Base-by-base conservation (phyloP, 2,888 invertebrate species). In the Nemotelus nigrinus region DNA sequence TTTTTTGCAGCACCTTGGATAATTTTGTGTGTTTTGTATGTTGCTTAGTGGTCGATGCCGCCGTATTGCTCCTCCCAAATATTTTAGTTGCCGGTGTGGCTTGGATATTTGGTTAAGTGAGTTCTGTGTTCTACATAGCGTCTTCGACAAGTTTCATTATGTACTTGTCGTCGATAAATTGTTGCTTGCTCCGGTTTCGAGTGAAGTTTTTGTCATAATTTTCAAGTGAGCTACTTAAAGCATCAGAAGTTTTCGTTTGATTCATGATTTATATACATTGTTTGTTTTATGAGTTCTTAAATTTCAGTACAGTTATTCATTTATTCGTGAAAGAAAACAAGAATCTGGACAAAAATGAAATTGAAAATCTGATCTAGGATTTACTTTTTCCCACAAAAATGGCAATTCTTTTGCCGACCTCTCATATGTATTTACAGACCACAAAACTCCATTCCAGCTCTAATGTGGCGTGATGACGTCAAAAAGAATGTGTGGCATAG, bases 11-110 rank as follows among this genome's bases (percentile, higher is more conserved):
- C 50, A 60, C 50, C 74, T 60, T 47, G 74, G 63, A 44, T 74
- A 74, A 60, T 74, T 74, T 74, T 74, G 60, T 72, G 74, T 60
- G 74, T 74, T 74, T 74, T 74, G 63, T 60, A 48, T 60, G 58
- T 8, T 72, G 74, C 63, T 74, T 50, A 60, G 57, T 60, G 74
- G 60, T 60, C 6, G 72, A 72, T 72, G 43, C 70, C 53, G 70
- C 53, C 43, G 70, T 57, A 63, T 60, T 74, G 60, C 74, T 74
- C 74, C 74, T 74, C 74, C 74, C 74, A 60, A 74, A 74, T 63
- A 74, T 48, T 74, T 8, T 47, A 39, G 53, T 53, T 70, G 55
- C 55, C 41, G 3, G 4, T 55, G 53, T 70, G 55, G 70, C 43
- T 55, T 43, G 68, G 65, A 2, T 65, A 8, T 53, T 53, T 58